Percentiles rank a stretch among this genome's conserved stretches.
phyloP scores from a whole-genome alignment of 2,113 vertebrate species.

The Chrysochloris asiatica region DNA sequence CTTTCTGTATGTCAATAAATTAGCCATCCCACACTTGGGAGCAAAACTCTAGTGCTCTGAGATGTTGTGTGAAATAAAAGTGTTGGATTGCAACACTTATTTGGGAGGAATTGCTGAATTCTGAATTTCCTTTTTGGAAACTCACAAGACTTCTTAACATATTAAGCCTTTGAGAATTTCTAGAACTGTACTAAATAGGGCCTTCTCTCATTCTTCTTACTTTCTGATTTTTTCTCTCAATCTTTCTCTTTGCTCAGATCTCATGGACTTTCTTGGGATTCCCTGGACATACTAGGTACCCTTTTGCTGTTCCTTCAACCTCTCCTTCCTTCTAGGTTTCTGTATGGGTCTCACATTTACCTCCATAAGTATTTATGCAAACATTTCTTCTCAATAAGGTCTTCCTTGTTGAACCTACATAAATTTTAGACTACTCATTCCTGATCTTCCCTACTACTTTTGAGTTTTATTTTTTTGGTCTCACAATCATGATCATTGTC shows the following conservation, averaged over 20 bases:
- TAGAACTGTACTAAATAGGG: neutral
- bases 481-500: neutral
- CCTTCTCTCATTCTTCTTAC: neutral
- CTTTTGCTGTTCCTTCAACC: neutral
- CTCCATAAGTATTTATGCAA: neutral
- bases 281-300: neutral
- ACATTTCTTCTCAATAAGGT: neutral
- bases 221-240: fast-evolving
- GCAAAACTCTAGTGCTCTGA: neutral
- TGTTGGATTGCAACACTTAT: neutral
- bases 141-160: neutral
- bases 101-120: neutral
- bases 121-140: neutral
- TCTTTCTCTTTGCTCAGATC: neutral
- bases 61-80: neutral
- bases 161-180: neutral
- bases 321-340: neutral
- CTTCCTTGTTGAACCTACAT: neutral
- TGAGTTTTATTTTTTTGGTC: neutral
- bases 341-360: fast-evolving
- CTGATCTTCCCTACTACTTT: neutral
- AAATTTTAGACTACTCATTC: neutral
- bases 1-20: neutral
- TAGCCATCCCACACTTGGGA: neutral
- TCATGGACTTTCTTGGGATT: neutral